Conservation (phyloP, 35 echinoderm and acorn worm genomes). For the Stichopus chloronotus region DNA sequence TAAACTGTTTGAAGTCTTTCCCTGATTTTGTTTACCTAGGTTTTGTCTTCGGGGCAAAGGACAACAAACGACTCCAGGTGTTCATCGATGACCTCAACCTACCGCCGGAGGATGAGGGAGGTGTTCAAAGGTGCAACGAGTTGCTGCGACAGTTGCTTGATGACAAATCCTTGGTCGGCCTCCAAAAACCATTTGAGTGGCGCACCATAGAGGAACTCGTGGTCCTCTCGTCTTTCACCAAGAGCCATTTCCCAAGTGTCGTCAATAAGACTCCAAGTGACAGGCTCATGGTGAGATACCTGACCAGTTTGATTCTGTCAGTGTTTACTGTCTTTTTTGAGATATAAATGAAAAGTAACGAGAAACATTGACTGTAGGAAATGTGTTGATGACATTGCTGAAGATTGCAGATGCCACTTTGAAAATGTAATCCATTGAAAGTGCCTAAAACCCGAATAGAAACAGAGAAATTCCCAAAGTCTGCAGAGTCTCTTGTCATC, state of each 20-base stretch:
- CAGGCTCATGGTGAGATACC: slow-evolving; percentile 77
- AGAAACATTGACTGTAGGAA: no score
- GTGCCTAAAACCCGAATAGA: no score
- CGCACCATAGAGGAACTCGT: slow-evolving; percentile 91
- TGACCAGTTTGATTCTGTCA: background rate
- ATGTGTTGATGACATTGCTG: no score
- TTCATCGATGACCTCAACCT: slow-evolving; percentile 98
- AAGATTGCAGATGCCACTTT: no score
- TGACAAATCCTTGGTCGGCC: slow-evolving; percentile 80
- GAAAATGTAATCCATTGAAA: no score
- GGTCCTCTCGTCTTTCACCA: slow-evolving; percentile 70
- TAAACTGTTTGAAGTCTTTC: no score
- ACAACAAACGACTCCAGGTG: slow-evolving; percentile 96
- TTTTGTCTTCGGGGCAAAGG: slow-evolving; percentile 96
- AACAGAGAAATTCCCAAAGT: no score
- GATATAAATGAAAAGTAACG: no score
- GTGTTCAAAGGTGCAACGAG: slow-evolving; percentile 88
- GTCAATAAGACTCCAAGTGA: slow-evolving; percentile 70
- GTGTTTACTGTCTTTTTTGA: slow-evolving; percentile 9
- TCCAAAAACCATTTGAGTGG: slow-evolving; percentile 99
- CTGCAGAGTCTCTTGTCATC: no score
- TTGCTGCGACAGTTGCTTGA: slow-evolving; percentile 89
- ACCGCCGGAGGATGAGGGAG: slow-evolving; percentile 83
- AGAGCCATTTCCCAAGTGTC: slow-evolving; percentile 73
- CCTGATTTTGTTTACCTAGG: slow-evolving; percentile 20